Base-by-base conservation (phyloP, 2,797 vertebrate species). In the Coregonus suidteri region DNA sequence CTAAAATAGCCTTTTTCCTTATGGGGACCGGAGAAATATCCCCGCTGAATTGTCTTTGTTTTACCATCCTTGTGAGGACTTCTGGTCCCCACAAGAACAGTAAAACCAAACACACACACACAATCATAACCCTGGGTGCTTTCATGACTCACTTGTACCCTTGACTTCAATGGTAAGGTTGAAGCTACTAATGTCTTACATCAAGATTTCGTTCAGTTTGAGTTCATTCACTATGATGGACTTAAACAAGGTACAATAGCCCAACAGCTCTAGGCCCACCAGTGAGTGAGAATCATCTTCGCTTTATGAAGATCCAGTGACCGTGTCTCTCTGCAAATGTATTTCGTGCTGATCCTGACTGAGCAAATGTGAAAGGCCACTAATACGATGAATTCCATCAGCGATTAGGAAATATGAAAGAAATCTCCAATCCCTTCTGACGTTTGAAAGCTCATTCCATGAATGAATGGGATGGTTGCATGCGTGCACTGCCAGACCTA, bases 391-490 rank as follows among this genome's bases (percentile, higher is more conserved):
- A 56, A 79, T 73, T 68, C 74, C 52, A 77, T 80, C 66, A 80
- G 70, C 34, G 6, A 64, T 56, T 37, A 72, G 35, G 37, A 64
- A 82, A 73, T 73, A 86, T 84, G 76, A 87, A 83, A 52, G 66
- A 72, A 83, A 65, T 76, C 71, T 72, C 74, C 53, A 67, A 16
- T 59, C 73, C 59, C 1, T 70, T 41, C 30, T 59, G 14, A 6
- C 51, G 64, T 64, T 64, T 74, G 16, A 74, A 76, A 80, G 76
- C 68, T 80, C 75, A 75, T 75, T 81, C 82, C 71, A 76, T 89
- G 85, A 89, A 88, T 90, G 87, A 86, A 51, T 35, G 1, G 62
- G 79, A 77, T 74, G 76, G 80, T 71, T 84, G 79, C 81, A 75
- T 68, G 82, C 87, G 66, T 65, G 37, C 70, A 20, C 71, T 34